Percentiles rank a stretch among this genome's conserved stretches.
phyloP scores from a whole-genome alignment of 2,113 vertebrate species.

The Mormyrus lacerda region DNA sequence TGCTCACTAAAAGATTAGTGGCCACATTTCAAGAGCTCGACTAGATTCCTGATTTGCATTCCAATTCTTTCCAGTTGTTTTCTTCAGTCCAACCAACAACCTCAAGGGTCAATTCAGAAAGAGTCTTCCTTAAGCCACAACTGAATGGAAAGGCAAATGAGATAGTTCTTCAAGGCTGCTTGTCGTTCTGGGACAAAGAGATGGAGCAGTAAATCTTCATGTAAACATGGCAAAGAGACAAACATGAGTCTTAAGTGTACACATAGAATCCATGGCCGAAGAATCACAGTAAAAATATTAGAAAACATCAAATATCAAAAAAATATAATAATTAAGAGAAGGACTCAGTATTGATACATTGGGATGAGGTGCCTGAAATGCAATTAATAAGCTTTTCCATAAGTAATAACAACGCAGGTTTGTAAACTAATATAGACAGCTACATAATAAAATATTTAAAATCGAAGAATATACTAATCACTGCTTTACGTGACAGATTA shows the following conservation, averaged over 20 bases:
- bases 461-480: not conserved
- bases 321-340: not conserved
- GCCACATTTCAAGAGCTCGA: not conserved
- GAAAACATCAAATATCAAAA: not conserved
- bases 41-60: slow-evolving; percentile 6
- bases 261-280: not conserved
- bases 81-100: not conserved
- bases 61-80: slow-evolving; percentile 4
- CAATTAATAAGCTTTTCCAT: not conserved
- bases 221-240: not conserved
- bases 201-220: not conserved
- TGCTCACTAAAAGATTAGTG: not conserved
- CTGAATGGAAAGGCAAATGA: slow-evolving; percentile 6
- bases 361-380: not conserved
- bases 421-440: not conserved
- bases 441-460: not conserved
- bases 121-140: not conserved
- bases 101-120: slow-evolving; percentile 8
- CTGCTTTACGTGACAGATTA: not conserved
- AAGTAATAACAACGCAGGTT: not conserved
- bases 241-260: not conserved
- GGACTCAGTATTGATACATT: not conserved
- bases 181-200: not conserved
- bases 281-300: not conserved
- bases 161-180: not conserved